Evolutionary conservation across 2,888 invertebrate species (phyloP).

Genomic region (Seira sanloemensis): DNA sequence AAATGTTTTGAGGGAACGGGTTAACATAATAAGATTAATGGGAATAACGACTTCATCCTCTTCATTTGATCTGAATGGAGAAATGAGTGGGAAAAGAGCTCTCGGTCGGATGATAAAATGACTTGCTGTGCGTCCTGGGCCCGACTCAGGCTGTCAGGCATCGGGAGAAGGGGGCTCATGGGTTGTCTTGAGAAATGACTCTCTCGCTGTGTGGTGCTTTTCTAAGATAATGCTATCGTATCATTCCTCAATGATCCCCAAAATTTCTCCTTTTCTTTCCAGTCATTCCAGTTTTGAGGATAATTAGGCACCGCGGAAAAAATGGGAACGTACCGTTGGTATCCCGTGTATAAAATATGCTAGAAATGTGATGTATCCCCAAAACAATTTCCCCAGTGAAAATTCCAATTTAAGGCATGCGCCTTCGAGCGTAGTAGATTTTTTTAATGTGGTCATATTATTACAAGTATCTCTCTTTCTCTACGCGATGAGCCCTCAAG

Average conservation of each 20-base stretch:
- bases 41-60: constrained; percentile 50
- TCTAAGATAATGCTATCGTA: background rate
- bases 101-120: background rate
- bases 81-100: background rate
- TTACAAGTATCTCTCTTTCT: background rate
- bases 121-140: background rate
- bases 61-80: background rate
- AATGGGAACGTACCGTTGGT: background rate
- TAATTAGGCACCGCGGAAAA: constrained; percentile 4
- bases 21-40: too few relatives aligned
- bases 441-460: background rate
- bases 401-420: too few relatives aligned
- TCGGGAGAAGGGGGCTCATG: background rate
- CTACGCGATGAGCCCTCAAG: background rate
- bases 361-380: background rate
- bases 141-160: background rate
- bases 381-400: too few relatives aligned
- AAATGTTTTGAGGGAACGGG: too few relatives aligned
- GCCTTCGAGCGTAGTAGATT: background rate
- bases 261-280: background rate
- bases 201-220: constrained; percentile 12
- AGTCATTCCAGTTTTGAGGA: background rate
- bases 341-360: background rate
- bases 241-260: background rate
- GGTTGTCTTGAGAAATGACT: background rate